These are phyloP conservation scores for Tinamus major DNA, from an alignment of 2,797 vertebrate species.

Conservation along the genomic window DNA sequence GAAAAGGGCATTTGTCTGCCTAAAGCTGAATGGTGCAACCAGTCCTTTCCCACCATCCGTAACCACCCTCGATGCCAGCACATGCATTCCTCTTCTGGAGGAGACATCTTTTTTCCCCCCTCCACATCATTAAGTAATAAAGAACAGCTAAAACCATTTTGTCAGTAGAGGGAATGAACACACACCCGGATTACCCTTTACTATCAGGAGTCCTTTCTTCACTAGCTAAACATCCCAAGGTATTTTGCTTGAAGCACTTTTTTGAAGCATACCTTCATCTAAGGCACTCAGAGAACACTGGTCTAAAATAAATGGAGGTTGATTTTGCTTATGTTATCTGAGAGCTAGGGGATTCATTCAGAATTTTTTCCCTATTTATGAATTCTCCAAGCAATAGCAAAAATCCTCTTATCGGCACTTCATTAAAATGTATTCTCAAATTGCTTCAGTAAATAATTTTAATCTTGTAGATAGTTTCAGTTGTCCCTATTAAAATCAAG, in stretches of 20 bases:
- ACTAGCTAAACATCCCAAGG: not conserved
- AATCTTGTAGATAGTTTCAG: not conserved
- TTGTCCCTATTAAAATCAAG: not conserved
- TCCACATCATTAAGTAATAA: not conserved
- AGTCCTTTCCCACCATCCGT: not conserved
- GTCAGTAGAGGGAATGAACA: not conserved
- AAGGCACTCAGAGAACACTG: not conserved
- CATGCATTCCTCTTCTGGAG: not conserved
- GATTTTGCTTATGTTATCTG: not conserved
- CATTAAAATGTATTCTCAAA: conserved; percentile 40
- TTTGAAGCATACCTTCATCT: not conserved
- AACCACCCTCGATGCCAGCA: not conserved
- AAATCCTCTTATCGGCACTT: conserved; percentile 7
- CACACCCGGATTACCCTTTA: not conserved
- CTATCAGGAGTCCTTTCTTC: not conserved
- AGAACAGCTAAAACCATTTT: not conserved
- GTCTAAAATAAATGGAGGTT: not conserved
- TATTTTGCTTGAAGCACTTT: not conserved
- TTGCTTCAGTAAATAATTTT: conserved; percentile 48
- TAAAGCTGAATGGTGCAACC: not conserved
- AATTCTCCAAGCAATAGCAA: not conserved
- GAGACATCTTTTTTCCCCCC: not conserved
- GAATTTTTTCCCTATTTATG: not conserved
- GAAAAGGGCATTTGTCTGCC: not conserved
- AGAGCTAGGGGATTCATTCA: not conserved